A percentile compares a stretch with the other conserved stretches of the same genome.
These are phyloP conservation scores for Trimorus sp. DNA, from an alignment of 2,888 invertebrate species.

Conservation along the genomic window DNA sequence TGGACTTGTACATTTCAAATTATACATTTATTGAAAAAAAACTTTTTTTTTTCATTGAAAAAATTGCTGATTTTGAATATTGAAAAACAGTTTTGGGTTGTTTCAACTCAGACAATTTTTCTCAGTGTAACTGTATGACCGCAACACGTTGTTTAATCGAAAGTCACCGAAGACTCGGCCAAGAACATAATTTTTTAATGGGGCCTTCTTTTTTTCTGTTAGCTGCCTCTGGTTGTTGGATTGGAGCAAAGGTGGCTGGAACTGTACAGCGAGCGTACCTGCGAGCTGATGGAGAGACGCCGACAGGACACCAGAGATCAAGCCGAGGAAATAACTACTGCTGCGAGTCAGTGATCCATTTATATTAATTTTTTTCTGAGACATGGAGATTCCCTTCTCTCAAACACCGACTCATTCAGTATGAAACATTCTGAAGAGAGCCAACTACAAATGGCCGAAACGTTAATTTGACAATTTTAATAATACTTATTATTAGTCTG, in stretches of 20 bases:
- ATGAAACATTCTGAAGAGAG: no score
- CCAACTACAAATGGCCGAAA: no score
- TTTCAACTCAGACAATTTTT: not conserved
- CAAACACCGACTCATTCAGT: no score
- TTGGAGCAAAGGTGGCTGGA: slow-evolving; percentile 91
- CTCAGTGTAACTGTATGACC: slow-evolving; percentile 33
- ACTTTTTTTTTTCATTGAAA: no score
- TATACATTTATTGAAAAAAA: no score
- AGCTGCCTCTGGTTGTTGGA: slow-evolving; percentile 88
- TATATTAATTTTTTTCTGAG: no score
- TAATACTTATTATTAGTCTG: no score
- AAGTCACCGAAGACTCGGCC: slow-evolving; percentile 44
- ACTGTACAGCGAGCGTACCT: slow-evolving; percentile 87
- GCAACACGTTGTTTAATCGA: slow-evolving; percentile 49
- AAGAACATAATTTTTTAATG: slow-evolving; percentile 17
- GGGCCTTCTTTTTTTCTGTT: slow-evolving; percentile 73
- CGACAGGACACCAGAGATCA: slow-evolving; percentile 97
- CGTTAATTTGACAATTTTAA: no score
- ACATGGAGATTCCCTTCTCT: no score
- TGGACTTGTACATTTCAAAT: no score
- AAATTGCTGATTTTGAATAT: no score
- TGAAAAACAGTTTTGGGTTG: no score
- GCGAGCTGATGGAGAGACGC: slow-evolving; percentile 90
- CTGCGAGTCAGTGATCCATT: slow-evolving; percentile 83
- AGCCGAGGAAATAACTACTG: slow-evolving; percentile 92